Percentiles rank a stretch among this genome's conserved stretches.
phyloP scores from a whole-genome alignment of 1,140 invertebrate species.

The Camponotus floridanus region DNA sequence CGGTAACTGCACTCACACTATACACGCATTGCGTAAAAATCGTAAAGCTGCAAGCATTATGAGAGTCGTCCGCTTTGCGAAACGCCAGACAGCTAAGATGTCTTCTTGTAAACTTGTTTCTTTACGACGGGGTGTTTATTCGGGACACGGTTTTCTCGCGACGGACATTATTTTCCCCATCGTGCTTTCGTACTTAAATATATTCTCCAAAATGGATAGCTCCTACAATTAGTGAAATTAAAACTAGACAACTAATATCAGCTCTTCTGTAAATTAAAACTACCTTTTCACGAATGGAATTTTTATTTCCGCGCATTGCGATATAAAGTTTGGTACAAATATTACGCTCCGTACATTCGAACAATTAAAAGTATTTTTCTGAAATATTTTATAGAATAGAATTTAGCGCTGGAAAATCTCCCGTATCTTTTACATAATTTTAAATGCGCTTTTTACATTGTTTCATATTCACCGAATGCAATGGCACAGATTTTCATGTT shows the following conservation, averaged over 20 bases:
- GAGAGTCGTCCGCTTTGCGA: neutral
- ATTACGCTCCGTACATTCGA: neutral
- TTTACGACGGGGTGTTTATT: neutral
- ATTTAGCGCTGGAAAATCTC: constrained; percentile 10
- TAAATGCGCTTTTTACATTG: constrained; percentile 4
- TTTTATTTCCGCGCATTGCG: neutral
- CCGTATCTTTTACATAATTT: constrained; percentile 15
- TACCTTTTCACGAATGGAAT: neutral
- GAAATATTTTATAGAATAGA: constrained; percentile 28
- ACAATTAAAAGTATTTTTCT: constrained; percentile 13
- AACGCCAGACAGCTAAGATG: neutral
- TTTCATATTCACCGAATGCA: constrained; percentile 14
- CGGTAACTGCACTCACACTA: neutral
- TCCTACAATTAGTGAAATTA: neutral
- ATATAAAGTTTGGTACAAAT: neutral
- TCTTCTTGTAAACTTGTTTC: neutral
- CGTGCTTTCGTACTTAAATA: neutral
- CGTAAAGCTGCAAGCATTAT: neutral
- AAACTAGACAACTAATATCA: constrained; percentile 1
- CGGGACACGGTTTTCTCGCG: neutral
- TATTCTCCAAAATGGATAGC: neutral
- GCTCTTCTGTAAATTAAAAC: neutral
- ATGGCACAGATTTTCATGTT: constrained; percentile 16
- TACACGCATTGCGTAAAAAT: constrained; percentile 6
- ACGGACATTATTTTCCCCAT: neutral